These are phyloP conservation scores for Andrena minutula DNA, from an alignment of 2,888 invertebrate genomes.

Conservation along the genomic window DNA sequence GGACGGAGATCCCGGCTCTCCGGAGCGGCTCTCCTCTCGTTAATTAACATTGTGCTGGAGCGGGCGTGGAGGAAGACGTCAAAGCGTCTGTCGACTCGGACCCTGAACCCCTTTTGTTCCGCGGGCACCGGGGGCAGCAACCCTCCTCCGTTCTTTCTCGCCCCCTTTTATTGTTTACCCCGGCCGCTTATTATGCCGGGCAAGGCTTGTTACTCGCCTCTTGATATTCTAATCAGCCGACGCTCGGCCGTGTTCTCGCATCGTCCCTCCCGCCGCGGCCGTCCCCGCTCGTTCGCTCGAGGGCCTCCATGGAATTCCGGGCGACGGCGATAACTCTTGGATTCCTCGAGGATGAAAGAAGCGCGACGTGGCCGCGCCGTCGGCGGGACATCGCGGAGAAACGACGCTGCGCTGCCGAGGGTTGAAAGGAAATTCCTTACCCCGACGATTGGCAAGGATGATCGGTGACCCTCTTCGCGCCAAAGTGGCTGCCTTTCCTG, in stretches of 20 bases:
- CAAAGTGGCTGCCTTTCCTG: neutral
- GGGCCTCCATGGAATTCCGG: slow-evolving; percentile 64
- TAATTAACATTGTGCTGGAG: slow-evolving; percentile 81
- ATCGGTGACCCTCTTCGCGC: slow-evolving; percentile 22
- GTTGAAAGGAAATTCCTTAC: slow-evolving; percentile 60
- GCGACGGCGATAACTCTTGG: slow-evolving; percentile 65
- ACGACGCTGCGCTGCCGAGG: slow-evolving; percentile 54
- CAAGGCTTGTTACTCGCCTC: slow-evolving; percentile 56
- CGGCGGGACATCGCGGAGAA: slow-evolving; percentile 62
- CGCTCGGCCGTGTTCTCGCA: slow-evolving; percentile 46
- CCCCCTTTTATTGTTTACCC: slow-evolving; percentile 81
- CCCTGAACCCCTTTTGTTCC: slow-evolving; percentile 72
- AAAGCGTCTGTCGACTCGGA: slow-evolving; percentile 69
- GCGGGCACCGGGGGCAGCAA: slow-evolving; percentile 42
- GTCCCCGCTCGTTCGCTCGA: neutral
- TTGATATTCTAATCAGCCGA: slow-evolving; percentile 81
- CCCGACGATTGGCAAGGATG: slow-evolving; percentile 47
- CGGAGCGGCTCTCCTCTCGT: slow-evolving; percentile 73
- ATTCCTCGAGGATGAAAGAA: slow-evolving; percentile 71
- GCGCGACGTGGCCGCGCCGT: slow-evolving; percentile 44
- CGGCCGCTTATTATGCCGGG: slow-evolving; percentile 79
- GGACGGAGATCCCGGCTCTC: slow-evolving; percentile 67
- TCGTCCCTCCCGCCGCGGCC: neutral
- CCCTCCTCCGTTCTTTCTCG: slow-evolving; percentile 63
- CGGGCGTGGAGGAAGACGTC: slow-evolving; percentile 81